Base-by-base conservation (phyloP, 2,113 vertebrate species). In the Xerus inauris region DNA sequence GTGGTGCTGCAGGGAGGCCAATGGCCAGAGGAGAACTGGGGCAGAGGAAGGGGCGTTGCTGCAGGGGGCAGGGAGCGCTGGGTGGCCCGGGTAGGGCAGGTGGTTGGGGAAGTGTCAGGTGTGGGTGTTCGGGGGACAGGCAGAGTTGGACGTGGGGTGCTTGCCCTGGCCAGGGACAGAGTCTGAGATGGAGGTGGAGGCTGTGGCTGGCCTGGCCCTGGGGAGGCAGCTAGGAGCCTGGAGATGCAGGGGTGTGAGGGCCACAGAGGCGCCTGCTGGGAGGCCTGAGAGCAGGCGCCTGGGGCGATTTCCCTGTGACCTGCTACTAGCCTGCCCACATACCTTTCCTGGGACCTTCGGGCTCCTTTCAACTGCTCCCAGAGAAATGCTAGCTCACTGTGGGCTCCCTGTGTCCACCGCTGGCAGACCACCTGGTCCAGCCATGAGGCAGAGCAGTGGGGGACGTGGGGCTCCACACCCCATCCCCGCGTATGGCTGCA, bases 401-500 rank as follows among this genome's bases (percentile, higher is more conserved):
- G 5, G 8, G 7, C 8, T 6, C 9, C 14, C 14, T 5, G 32
- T 20, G 40, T 19, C 79, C 5, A 0, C 13, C 24, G 87, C 54
- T 67, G n/a, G 3, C 0, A 26, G 38, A 6, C 26, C 13, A 1
- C 9, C 2, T 6, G 22, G 69, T 22, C 35, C 17, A 57, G 17
- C 45, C 14, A 0, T 0, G 26, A 51, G 59, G 45, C 9, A 2
- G 30, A 57, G 19, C 73, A 5, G 13, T 0, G 4, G 13, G 59
- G n/a, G 80, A 2, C 9, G 51, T 5, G 11, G 19, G 28, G 2
- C 4, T 22, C 35, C 0, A 0, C 0, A 3, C 5, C 22, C 4
- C n/a, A n/a, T 12, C 28, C 24, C 0, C 3, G 45, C 0, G 4
- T 4, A n/a, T 2, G 11, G 20, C 69, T 20, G 8, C 35, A 67